phyloP scores from a whole-genome alignment of 2,797 vertebrate species.

The Helostoma temminkii region DNA sequence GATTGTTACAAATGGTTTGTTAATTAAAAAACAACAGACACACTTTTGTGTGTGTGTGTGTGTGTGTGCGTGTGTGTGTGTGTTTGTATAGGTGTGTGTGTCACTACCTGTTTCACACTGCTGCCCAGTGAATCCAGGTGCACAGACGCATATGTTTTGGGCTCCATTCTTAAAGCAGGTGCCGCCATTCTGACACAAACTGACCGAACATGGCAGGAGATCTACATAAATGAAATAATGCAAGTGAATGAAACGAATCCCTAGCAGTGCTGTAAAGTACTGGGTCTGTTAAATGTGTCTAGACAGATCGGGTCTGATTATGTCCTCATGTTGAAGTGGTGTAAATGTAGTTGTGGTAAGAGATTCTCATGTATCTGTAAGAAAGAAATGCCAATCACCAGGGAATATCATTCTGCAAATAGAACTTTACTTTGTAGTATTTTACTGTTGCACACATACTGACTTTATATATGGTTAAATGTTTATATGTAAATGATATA shows the following conservation, averaged over 20 bases:
- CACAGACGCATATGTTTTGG: conserved; percentile 87
- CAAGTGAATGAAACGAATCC: background rate
- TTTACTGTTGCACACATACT: no score
- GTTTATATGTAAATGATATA: no score
- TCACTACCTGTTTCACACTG: conserved; percentile 90
- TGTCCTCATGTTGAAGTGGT: no score
- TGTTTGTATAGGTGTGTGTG: conserved; percentile 8
- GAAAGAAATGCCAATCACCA: no score
- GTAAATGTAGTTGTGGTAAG: no score
- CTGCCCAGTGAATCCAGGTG: conserved; percentile 89
- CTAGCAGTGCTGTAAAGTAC: no score
- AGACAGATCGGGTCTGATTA: no score
- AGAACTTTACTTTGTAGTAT: no score
- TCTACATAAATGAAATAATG: conserved; percentile 36
- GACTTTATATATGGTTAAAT: no score
- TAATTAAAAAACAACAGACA: background rate
- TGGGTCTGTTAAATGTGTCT: no score
- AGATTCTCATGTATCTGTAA: no score
- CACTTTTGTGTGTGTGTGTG: conserved; percentile 1
- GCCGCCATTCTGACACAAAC: conserved; percentile 88
- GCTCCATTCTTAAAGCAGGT: conserved; percentile 86
- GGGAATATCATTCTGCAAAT: no score
- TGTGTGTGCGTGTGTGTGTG: conserved; percentile 6
- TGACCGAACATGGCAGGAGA: conserved; percentile 57
- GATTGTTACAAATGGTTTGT: background rate